Evolutionary conservation across 2,797 vertebrate species (phyloP).

Genomic region (Gallinago stenura): DNA sequence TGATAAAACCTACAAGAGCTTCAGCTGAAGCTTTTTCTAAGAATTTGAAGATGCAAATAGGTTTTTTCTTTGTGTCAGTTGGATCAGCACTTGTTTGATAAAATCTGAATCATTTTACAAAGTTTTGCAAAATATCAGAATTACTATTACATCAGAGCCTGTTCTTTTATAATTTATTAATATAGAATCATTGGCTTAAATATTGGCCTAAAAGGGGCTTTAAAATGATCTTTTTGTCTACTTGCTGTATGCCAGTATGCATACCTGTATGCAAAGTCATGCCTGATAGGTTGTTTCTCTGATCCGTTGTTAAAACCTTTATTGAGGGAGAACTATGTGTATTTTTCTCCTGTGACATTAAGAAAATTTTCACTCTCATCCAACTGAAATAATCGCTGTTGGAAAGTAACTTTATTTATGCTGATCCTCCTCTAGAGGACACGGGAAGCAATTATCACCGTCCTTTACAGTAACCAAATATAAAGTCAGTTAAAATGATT

Average conservation of each 20-base stretch:
- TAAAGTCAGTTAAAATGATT: background rate
- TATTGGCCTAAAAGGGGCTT: background rate
- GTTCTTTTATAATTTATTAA: background rate
- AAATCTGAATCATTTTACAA: background rate
- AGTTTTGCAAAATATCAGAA: background rate
- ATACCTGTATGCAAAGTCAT: background rate
- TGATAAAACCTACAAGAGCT: background rate
- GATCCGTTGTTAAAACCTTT: background rate
- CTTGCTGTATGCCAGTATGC: background rate
- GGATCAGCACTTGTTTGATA: background rate
- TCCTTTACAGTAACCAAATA: background rate
- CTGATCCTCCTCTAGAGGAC: background rate
- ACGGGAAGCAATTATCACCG: background rate
- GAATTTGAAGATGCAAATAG: background rate
- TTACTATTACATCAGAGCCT: background rate
- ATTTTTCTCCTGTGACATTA: background rate
- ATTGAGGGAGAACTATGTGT: background rate
- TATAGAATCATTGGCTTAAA: background rate
- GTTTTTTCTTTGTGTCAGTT: fast-evolving
- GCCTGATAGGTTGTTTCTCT: background rate
- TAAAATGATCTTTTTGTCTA: background rate
- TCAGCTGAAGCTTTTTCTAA: background rate
- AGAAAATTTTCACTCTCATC: background rate
- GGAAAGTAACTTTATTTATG: background rate
- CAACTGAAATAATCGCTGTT: background rate